A percentile compares a stretch with the other conserved stretches of the same genome.
Evolutionary conservation across 2,113 vertebrate genomes (phyloP).

Genomic region (Clupea harengus): DNA sequence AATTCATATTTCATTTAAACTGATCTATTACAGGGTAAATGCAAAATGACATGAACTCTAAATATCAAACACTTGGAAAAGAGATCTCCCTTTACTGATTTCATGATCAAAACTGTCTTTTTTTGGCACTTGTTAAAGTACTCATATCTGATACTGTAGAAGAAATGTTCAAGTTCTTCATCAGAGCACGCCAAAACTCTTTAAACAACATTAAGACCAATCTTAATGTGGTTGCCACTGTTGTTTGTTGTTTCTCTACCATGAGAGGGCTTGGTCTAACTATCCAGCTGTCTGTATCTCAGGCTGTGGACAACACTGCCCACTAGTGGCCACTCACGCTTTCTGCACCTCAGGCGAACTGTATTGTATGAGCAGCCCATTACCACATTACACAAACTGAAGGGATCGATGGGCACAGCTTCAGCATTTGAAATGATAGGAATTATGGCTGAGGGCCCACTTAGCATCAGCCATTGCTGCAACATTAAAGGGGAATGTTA

Average conservation of each 20-base stretch:
- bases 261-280: too few relatives aligned
- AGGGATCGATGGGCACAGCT: background rate
- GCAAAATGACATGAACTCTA: background rate
- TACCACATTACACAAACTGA: background rate
- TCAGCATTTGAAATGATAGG: background rate
- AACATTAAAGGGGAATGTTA: background rate
- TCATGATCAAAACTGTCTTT: background rate
- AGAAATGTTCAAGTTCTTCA: background rate
- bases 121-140: background rate
- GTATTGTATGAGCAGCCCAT: background rate
- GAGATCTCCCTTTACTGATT: background rate
- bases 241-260: background rate
- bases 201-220: background rate
- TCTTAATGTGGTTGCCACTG: background rate
- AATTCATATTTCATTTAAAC: background rate
- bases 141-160: background rate
- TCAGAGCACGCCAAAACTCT: background rate
- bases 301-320: background rate
- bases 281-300: background rate
- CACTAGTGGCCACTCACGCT: background rate
- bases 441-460: background rate
- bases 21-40: background rate
- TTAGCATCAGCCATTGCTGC: background rate
- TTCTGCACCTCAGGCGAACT: background rate
- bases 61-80: too few relatives aligned